A percentile compares a stretch with the other conserved stretches of the same genome.
phyloP scores from a whole-genome alignment of 2,113 vertebrate species.

The Callipepla squamata region DNA sequence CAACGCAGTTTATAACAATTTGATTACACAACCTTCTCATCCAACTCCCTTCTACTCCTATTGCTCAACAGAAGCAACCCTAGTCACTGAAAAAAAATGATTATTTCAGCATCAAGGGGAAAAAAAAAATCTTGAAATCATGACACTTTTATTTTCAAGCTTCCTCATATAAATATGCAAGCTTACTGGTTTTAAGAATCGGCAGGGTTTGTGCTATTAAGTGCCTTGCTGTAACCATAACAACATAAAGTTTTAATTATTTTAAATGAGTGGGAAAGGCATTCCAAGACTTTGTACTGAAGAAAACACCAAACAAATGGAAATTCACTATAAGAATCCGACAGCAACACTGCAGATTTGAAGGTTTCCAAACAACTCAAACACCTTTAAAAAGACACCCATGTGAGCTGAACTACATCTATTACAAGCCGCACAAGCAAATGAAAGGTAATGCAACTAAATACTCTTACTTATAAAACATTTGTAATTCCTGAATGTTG shows the following conservation, averaged over 20 bases:
- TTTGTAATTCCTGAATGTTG: not conserved
- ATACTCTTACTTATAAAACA: not conserved
- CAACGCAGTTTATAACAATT: not conserved
- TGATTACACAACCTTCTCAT: not conserved
- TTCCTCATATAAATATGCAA: constrained; percentile 38
- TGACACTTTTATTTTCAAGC: not conserved
- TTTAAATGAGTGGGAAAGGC: constrained; percentile 8
- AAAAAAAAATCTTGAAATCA: not conserved
- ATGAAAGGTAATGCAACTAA: not conserved
- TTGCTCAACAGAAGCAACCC: not conserved
- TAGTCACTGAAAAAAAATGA: not conserved
- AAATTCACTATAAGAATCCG: not conserved
- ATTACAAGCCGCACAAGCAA: not conserved
- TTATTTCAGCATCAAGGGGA: not conserved
- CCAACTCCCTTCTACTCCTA: not conserved
- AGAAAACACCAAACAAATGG: not conserved
- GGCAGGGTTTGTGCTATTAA: not conserved
- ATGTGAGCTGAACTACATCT: not conserved
- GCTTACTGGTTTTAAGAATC: constrained; percentile 35
- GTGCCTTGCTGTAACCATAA: not conserved
- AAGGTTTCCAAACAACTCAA: not conserved
- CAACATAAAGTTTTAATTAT: constrained; percentile 36
- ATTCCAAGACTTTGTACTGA: not conserved
- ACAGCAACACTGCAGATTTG: not conserved
- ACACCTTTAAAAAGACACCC: not conserved